Conservation (phyloP, 2,113 vertebrate species). For the Montifringilla adamsi region DNA sequence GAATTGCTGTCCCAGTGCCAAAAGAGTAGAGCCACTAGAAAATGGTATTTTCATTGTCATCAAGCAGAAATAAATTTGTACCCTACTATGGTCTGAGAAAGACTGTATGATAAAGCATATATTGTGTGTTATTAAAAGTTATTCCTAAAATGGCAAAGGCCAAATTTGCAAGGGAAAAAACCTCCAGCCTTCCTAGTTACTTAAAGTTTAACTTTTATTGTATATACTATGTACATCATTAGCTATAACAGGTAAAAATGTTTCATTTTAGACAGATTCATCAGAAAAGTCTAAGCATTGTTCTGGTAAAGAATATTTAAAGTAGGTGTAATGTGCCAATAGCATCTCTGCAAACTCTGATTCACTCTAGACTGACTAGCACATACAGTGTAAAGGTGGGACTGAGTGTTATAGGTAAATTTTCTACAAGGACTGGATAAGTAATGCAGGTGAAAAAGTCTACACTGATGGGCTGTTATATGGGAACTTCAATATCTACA, state of each 20-base stretch:
- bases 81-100: neutral
- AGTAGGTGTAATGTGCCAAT: neutral
- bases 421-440: neutral
- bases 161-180: neutral
- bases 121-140: neutral
- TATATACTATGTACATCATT: neutral
- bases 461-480: rapidly evolving
- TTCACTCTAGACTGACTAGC: neutral
- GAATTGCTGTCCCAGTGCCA: neutral
- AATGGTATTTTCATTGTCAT: neutral
- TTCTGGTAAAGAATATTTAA: neutral
- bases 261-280: neutral
- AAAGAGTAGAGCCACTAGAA: constrained; percentile 17
- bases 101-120: neutral
- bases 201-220: neutral
- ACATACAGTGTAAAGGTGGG: neutral
- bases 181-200: neutral
- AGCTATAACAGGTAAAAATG: neutral
- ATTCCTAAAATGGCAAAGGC: neutral
- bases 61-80: neutral
- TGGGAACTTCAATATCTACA: neutral
- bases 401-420: neutral
- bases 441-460: neutral
- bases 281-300: neutral
- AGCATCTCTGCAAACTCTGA: neutral